Base-by-base conservation (phyloP, 2,888 invertebrate species). In the Drosophila mayaguana region DNA sequence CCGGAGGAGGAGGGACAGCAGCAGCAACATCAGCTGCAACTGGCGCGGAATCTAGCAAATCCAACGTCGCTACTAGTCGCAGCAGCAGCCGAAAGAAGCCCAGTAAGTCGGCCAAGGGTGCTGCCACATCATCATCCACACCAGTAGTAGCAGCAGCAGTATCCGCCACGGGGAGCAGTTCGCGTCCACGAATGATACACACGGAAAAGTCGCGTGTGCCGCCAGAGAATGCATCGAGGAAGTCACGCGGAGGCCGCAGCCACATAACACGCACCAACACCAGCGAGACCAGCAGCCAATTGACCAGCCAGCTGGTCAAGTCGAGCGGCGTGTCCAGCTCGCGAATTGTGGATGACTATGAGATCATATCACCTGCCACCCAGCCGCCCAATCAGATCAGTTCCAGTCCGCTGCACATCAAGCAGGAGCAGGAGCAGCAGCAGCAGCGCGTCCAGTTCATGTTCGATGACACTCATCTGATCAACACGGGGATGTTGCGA, bases 171-270 rank as follows among this genome's bases (percentile, higher is more conserved):
- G 34, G 74, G 8, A 72, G 70, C 51, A 93, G 94, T 9, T 93
- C 94, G 1, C 94, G 96, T 36, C 96, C 96, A 5, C 95, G 95
- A 88, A 96, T 96, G 96, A 96, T 96, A 80, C 96, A 96, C 90
- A 96, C 96, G 0, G 95, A 96, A 89, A 95, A 95, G 82, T 94
- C 94, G 54, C 92, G 94, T 40, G 93, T 94, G 3, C 92, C 94
- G 0, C 46, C 28, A n/a, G 69, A 36, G 57, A 67, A 6, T 59
- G 94, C 94, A 18, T 94, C 94, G 0, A 94, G 94, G 38, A 95
- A 94, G 59, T 65, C 78, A 5, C 94, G 94, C 79, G 94, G 94
- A 79, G 94, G 94, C 0, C 94, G 94, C 81, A 95, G 95, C 0
- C 92, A 94, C 87, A 93, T 95, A 68, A 90, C 92, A 59, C 68